Evolutionary conservation across 2,888 invertebrate species (phyloP).

Genomic region (Drepana falcataria): DNA sequence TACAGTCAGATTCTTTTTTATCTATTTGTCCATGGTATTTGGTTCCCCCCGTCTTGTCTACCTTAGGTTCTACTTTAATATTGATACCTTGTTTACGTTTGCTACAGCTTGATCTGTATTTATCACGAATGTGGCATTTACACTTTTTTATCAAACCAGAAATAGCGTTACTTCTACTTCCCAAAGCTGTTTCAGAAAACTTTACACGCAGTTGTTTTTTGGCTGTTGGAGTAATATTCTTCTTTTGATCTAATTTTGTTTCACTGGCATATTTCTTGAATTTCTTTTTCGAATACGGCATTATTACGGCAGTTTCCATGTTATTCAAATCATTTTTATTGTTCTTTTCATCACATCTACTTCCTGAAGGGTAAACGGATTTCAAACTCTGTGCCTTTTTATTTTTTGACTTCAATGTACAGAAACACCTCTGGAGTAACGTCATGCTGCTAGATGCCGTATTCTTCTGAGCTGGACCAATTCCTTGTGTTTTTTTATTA

Average conservation of each 20-base stretch:
- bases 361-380: neutral
- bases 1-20: no score
- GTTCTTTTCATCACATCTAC: neutral
- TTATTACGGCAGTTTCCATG: constrained; percentile 14
- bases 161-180: constrained; percentile 5
- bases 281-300: constrained; percentile 20
- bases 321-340: neutral
- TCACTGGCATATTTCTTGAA: constrained; percentile 14
- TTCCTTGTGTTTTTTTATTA: neutral
- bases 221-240: neutral
- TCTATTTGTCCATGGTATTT: no score
- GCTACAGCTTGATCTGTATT: neutral
- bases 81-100: neutral
- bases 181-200: constrained; percentile 5
- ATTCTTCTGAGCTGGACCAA: neutral
- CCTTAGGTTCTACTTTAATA: neutral
- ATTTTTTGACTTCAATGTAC: constrained; percentile 1
- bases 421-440: constrained; percentile 7
- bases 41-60: no score
- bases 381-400: neutral
- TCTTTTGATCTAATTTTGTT: neutral
- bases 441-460: neutral
- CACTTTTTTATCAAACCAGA: neutral
- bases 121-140: neutral
- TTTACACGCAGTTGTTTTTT: neutral